These are phyloP conservation scores for Nestor notabilis DNA, from an alignment of 2,113 vertebrate species.

Conservation along the genomic window DNA sequence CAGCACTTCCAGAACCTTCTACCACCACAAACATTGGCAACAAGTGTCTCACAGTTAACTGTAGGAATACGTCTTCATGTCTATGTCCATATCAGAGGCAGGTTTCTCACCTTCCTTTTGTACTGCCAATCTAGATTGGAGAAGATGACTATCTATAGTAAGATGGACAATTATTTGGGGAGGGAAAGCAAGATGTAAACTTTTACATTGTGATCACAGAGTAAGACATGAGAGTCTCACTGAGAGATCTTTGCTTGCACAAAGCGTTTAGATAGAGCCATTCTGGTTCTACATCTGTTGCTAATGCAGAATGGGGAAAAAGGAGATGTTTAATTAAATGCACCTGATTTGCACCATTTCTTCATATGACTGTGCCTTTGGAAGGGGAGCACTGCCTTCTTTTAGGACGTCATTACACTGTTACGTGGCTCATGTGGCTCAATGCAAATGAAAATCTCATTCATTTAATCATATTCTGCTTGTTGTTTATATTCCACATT, in stretches of 20 bases:
- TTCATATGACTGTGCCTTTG: not conserved
- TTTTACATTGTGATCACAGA: not conserved
- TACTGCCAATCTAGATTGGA: not conserved
- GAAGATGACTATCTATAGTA: not conserved
- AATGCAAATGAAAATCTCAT: not conserved
- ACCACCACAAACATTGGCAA: not conserved
- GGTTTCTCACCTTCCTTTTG: not conserved
- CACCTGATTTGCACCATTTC: not conserved
- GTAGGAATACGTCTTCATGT: not conserved
- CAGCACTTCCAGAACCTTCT: not conserved
- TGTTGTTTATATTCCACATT: fast-evolving
- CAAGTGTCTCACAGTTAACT: not conserved
- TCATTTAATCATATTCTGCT: not conserved
- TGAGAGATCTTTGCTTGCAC: not conserved
- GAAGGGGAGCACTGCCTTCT: not conserved
- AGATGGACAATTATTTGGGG: not conserved
- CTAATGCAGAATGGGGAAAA: not conserved
- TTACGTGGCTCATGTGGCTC: not conserved
- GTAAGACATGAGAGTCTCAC: not conserved
- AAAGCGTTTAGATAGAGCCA: not conserved
- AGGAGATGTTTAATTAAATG: not conserved
- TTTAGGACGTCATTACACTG: not conserved
- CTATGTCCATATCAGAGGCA: not conserved
- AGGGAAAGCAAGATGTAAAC: not conserved
- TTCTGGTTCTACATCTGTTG: not conserved